A percentile compares a stretch with the other conserved stretches of the same genome.
Evolutionary conservation across 2,113 vertebrate genomes (phyloP).

Genomic region (Lasiurus borealis): DNA sequence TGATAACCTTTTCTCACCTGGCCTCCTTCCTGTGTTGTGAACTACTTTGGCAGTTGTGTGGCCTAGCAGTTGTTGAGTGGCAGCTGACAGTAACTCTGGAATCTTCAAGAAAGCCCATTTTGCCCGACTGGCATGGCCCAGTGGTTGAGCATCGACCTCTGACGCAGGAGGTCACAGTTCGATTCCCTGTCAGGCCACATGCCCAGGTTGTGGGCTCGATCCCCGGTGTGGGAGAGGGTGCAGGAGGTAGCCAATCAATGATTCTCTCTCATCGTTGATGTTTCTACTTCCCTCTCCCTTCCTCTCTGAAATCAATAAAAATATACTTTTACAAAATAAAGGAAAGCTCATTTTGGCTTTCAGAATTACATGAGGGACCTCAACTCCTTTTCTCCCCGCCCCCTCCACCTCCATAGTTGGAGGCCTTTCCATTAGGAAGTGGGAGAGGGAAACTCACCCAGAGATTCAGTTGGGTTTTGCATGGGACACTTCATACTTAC

Average conservation of each 20-base stretch:
- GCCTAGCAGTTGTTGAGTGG: neutral
- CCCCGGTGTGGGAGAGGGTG: no score
- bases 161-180: no score
- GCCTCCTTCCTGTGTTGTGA: neutral
- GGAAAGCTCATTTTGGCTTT: neutral
- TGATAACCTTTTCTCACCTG: neutral
- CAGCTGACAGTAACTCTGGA: neutral
- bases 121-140: neutral
- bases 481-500: neutral
- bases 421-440: neutral
- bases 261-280: no score
- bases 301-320: neutral
- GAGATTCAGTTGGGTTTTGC: neutral
- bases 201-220: no score
- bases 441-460: neutral
- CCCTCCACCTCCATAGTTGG: neutral
- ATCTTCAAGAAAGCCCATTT: neutral
- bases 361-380: neutral
- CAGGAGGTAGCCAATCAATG: no score
- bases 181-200: no score
- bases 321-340: neutral
- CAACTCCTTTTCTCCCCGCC: neutral
- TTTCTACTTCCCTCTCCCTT: no score
- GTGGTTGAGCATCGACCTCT: no score
- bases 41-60: neutral